Base-by-base conservation (phyloP, 1,140 invertebrate species). In the Cherax quadricarinatus region DNA sequence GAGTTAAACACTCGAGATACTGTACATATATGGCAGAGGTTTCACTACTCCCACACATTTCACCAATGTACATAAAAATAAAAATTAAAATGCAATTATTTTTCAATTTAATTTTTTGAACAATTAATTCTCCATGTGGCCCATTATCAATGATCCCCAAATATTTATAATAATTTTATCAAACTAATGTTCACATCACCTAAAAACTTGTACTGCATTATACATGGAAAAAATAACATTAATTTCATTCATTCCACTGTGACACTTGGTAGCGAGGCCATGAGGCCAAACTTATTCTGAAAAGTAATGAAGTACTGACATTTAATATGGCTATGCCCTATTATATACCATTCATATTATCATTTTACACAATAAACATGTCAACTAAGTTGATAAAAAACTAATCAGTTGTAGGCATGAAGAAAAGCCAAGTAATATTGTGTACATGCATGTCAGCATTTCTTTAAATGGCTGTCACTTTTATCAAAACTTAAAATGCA, bases 1-100 rank as follows among this genome's bases (percentile, higher is more conserved):
- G 80, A 82, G 73, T 60, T 30, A 86, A 75, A 86, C 82, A 91
- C 79, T 30, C 60, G 86, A 60, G 87, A 62, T 87, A 87, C 90
- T 91, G 83, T 91, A 91, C 90, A 91, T 51, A 91, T 91, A 91
- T 91, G 90, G 90, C 90, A 91, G 90, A 41, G 90, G 90, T 87
- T 91, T 91, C 75, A 24, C 84, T 53, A 91, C 90, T 91, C 85
- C 84, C 90, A 91, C 90, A 79, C 84, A 86, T 81, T 87, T 91
- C 84, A 80, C 51, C n/a, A 73, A 88, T 66, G 18, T 78, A 87
- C 70, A 78, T 30, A 79, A 62, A 78, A 88, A 79, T 75, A 90
- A 70, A 78, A 66, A 75, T 75, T 57, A 75, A 90, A 84, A 88
- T 75, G 87, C 82, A 87, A 91, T 86, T 80, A 51, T 12, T 87